Evolutionary conservation across 2,888 invertebrate species (phyloP), one percentile per base, ranked within the genome.

Genomic region (Lochmaea crataegi): DNA sequence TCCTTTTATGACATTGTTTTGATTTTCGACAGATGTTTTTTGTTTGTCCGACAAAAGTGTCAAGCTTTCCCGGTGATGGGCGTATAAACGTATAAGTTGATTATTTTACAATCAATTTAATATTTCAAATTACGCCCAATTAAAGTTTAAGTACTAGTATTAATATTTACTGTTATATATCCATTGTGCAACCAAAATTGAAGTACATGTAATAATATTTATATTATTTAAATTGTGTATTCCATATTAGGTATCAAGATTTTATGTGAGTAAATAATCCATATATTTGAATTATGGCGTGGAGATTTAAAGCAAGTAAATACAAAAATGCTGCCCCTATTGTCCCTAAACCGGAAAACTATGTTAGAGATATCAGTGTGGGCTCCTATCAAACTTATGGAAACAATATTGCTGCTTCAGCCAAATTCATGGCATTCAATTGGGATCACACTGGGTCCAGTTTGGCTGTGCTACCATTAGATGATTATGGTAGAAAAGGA

Each of bases 271-370:
- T 67, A 68, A 71, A 72, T 22, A 73, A 32, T 56, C 45, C 38
- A 1, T 48, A 53, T 58, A 68, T 22, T 42, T 41, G 53, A 63
- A 70, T 65, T 42, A 96, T 96, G 96, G 95, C 96, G 88, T 96
- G 96, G 95, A 91, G 97, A 88, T 98, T 98, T 89, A 97, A 98
- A 90, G 96, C 96, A 86, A 97, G 97, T 77, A 98, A 98, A 88
- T 98, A 96, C 88, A 98, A 98, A 91, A 98, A 98, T 93, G 96
- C 98, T 77, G 94, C 96, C 80, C 97, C 98, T 58, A 96, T 97
- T 84, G 94, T 96, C 83, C 97, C 97, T 53, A 98, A 97, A 86
- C 96, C 96, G 74, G 97, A 98, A 90, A 94, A 94, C 79, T 93
- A 94, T 89, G 86, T 92, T 79, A 91, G 95, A 80, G 97, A 97